Evolutionary conservation across 2,113 vertebrate genomes (phyloP), one percentile per base, ranked within the genome.

Genomic region (Aptenodytes forsteri): DNA sequence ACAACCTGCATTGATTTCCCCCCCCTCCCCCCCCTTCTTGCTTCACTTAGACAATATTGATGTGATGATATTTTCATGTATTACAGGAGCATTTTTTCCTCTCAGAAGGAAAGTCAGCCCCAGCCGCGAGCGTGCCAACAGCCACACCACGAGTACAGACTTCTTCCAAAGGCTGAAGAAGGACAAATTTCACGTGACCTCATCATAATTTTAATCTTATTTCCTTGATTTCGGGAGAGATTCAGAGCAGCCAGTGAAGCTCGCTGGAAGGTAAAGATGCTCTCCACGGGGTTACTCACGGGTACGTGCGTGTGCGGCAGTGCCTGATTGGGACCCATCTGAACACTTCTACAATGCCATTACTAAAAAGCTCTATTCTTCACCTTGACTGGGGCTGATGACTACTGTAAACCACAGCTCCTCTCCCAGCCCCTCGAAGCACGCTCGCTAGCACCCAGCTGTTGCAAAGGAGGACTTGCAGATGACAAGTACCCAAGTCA

Each of bases 41-140:
- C 73, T 62, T 70, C 78, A 16, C 87, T 94, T 18, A 16, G 34
- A 46, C 72, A 64, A 47, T 91, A 91, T 34, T 14, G 54, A 96
- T 67, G 73, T 5, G 66, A 16, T n/a, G 76, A 66, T 49, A 83
- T 12, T 72, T 94, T 62, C 20, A 1, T 54, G 69, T 79, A 26
- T 29, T 80, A 69, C 42, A 42, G 85, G 38, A 47, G 25, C 13
- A 26, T 4, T 73, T 83, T 83, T 44, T 22, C 36, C 50, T 82
- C 47, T 42, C 56, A 20, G 32, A 59, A 69, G 62, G 58, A 58
- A 89, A 81, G 26, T 32, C 85, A 59, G 32, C 18, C 47, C 29
- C 21, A 25, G 66, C 49, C 5, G 1, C 0, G 2, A 83, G 27
- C 0, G 0, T 22, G 21, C n/a, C 6, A 2, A 47, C 29, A 62